phyloP scores from a whole-genome alignment of 1,140 invertebrate species.

The Agrypnia vestita region DNA sequence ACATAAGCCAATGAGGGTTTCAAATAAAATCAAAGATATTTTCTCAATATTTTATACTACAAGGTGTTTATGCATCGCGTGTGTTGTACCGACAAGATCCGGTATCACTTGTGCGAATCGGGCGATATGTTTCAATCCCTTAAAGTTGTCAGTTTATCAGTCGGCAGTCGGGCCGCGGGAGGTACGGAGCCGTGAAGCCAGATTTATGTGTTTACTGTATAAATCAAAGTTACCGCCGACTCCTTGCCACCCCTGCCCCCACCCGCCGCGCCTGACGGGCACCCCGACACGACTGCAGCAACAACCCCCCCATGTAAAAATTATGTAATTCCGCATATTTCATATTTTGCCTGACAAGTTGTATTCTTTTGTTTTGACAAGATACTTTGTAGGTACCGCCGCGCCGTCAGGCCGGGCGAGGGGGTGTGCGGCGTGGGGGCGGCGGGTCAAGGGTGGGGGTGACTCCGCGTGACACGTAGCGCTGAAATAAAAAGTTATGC shows the following conservation, averaged over 20 bases:
- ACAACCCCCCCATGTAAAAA: conserved; percentile 50
- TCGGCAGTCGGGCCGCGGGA: conserved; percentile 32
- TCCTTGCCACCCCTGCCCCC: not conserved
- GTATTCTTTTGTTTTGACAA: conserved; percentile 61
- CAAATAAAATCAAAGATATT: too few relatives aligned
- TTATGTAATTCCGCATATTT: conserved; percentile 61
- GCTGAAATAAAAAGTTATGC: conserved; percentile 59
- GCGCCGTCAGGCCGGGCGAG: conserved; percentile 16
- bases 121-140: conserved; percentile 38
- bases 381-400: conserved; percentile 54
- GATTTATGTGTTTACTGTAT: conserved; percentile 74
- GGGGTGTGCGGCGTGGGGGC: conserved; percentile 23
- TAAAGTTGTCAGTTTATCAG: conserved; percentile 53
- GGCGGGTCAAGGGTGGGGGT: conserved; percentile 26
- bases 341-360: conserved; percentile 60
- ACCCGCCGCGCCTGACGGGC: conserved; percentile 45
- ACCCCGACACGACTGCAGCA: conserved; percentile 46
- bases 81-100: not conserved
- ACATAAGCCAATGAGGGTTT: too few relatives aligned
- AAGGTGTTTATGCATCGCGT: not conserved
- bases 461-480: conserved; percentile 29
- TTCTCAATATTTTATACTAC: too few relatives aligned
- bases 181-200: conserved; percentile 68
- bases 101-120: not conserved
- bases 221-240: conserved; percentile 66